Conservation (phyloP, 2,797 vertebrate genomes). For the Gallinago stenura region DNA sequence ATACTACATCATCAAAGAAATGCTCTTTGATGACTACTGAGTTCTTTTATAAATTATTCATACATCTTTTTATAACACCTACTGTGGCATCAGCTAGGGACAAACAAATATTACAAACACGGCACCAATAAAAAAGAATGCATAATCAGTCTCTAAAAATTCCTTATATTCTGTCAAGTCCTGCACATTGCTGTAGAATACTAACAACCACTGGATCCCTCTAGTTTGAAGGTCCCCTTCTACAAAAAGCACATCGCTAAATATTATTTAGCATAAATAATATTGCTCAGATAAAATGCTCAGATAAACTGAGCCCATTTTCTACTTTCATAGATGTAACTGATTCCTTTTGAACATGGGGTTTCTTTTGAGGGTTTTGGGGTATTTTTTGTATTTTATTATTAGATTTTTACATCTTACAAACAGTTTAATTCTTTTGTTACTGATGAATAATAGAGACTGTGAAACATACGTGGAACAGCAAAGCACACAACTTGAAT, state of each 20-base stretch:
- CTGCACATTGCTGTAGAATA: neutral
- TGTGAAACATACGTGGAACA: neutral
- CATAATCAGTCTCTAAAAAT: slow-evolving; percentile 69
- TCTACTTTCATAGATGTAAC: neutral
- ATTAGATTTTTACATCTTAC: neutral
- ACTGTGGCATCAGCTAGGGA: slow-evolving; percentile 66
- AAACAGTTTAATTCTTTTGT: neutral
- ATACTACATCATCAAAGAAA: slow-evolving; percentile 12
- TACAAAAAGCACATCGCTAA: neutral
- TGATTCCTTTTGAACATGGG: neutral
- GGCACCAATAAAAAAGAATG: slow-evolving; percentile 69
- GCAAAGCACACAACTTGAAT: neutral
- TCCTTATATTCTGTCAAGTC: slow-evolving; percentile 51
- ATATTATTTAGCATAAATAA: neutral
- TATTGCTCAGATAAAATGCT: no score
- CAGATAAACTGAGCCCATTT: neutral
- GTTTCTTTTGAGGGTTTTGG: neutral
- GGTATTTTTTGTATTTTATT: neutral
- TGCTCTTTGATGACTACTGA: slow-evolving; percentile 57
- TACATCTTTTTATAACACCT: slow-evolving; percentile 66
- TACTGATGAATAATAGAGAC: neutral
- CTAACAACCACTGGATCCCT: neutral
- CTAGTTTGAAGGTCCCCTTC: neutral
- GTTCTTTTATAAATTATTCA: slow-evolving; percentile 72
- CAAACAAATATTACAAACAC: slow-evolving; percentile 70